Percentiles rank a stretch among this genome's conserved stretches.
Conservation (phyloP, 2,797 vertebrate genomes). For the Paramormyrops hopkinsi region DNA sequence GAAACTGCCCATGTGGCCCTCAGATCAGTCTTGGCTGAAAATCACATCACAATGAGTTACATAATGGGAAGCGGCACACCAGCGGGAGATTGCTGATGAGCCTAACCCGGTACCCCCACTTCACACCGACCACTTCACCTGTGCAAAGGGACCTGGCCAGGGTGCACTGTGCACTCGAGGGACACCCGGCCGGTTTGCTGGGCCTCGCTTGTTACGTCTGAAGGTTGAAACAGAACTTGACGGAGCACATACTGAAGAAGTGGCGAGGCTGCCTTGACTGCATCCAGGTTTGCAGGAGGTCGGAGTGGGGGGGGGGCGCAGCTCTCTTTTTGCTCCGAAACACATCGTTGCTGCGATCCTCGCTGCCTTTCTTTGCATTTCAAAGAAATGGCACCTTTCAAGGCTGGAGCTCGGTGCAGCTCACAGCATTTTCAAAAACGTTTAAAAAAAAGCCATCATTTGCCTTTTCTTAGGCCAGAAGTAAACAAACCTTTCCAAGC, state of each 20-base stretch:
- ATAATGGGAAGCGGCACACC: slow-evolving; percentile 41
- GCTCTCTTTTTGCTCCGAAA: not conserved
- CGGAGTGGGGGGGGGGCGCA: not conserved
- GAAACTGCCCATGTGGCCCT: not conserved
- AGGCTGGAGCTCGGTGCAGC: not conserved
- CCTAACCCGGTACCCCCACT: slow-evolving; percentile 47
- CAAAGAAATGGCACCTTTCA: not conserved
- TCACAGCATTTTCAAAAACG: not conserved
- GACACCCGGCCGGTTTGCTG: slow-evolving; percentile 51
- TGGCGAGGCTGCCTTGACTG: slow-evolving; percentile 42
- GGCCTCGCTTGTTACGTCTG: slow-evolving; percentile 57
- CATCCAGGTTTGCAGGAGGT: slow-evolving; percentile 50
- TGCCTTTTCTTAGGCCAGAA: not conserved
- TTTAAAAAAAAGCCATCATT: not conserved
- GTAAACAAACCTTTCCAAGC: not conserved
- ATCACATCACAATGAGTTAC: slow-evolving; percentile 48
- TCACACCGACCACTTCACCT: slow-evolving; percentile 28
- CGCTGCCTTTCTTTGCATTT: slow-evolving; percentile 2
- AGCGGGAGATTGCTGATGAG: slow-evolving; percentile 36
- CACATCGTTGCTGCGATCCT: not conserved
- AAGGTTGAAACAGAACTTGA: slow-evolving; percentile 59
- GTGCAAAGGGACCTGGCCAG: slow-evolving; percentile 52
- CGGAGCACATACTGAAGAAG: slow-evolving; percentile 57
- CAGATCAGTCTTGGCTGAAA: not conserved
- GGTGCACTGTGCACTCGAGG: slow-evolving; percentile 41